Conservation (phyloP, 2,113 vertebrate genomes). For the Illadopsis cleaveri region DNA sequence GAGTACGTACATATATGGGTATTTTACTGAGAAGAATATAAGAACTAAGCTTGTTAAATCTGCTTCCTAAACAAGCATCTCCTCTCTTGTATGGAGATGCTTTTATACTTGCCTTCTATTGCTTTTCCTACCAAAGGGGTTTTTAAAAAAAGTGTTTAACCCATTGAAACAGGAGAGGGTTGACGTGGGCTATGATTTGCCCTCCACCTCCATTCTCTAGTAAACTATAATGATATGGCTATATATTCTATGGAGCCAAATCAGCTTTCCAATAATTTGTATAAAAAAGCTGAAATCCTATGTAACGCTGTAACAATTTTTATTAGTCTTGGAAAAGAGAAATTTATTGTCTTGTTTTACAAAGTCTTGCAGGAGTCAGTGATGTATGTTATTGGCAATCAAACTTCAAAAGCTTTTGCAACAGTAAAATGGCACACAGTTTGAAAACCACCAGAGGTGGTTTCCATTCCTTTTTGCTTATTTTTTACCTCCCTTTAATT, state of each 20-base stretch:
- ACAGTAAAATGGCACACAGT: background rate
- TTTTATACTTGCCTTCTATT: background rate
- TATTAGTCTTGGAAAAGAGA: background rate
- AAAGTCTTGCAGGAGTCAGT: background rate
- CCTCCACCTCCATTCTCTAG: background rate
- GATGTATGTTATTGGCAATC: background rate
- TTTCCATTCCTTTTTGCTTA: background rate
- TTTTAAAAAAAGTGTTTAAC: background rate
- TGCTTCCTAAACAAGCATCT: background rate
- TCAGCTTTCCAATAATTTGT: background rate
- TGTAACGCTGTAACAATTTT: background rate
- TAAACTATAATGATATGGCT: background rate
- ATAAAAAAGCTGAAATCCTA: background rate
- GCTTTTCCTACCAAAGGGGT: background rate
- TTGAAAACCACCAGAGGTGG: background rate
- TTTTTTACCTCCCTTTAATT: background rate
- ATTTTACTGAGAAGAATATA: background rate
- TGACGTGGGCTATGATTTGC: background rate
- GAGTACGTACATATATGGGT: background rate
- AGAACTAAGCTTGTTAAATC: background rate
- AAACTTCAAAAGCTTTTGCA: background rate
- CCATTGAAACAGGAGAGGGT: background rate
- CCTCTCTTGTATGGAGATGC: background rate
- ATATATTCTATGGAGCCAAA: background rate
- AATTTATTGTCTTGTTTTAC: background rate